Percentiles rank a stretch among this genome's conserved stretches.
phyloP scores from a whole-genome alignment of 2,888 invertebrate genomes.

The Drosophila kuntzei region DNA sequence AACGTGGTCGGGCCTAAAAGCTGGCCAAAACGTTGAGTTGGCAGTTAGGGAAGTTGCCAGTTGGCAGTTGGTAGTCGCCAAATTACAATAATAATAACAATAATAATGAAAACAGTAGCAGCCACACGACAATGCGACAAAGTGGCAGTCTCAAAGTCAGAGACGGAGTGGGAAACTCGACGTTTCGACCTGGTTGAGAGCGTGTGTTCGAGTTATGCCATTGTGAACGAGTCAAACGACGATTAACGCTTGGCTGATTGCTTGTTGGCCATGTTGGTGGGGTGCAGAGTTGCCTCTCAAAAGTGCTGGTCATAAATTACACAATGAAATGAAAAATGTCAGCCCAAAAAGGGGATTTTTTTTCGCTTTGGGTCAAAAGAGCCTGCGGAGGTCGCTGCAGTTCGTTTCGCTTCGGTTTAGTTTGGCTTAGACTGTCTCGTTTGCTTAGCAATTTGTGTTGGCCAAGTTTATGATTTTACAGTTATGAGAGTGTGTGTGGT shows the following conservation, averaged over 20 bases:
- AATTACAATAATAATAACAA: conserved; percentile 78
- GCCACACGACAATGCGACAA: conserved; percentile 80
- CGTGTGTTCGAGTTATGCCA: conserved; percentile 55
- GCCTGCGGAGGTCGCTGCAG: conserved; percentile 23
- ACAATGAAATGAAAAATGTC: conserved; percentile 72
- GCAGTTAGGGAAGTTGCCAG: conserved; percentile 30
- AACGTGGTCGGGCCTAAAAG: conserved; percentile 60
- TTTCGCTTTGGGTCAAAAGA: conserved; percentile 21
- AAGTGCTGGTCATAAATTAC: conserved; percentile 80
- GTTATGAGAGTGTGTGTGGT: conserved; percentile 47
- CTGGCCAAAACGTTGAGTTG: conserved; percentile 22
- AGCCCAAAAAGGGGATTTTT: conserved; percentile 29
- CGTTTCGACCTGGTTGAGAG: conserved; percentile 28
- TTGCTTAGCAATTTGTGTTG: conserved; percentile 20
- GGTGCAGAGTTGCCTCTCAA: conserved; percentile 37
- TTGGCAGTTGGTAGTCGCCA: conserved; percentile 55
- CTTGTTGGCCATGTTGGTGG: conserved; percentile 21
- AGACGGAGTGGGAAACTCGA: conserved; percentile 14
- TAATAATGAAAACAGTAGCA: conserved; percentile 72
- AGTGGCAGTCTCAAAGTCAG: conserved; percentile 66
- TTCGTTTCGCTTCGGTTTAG: conserved; percentile 25
- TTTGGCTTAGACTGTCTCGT: conserved; percentile 15
- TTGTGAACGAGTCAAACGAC: conserved; percentile 79
- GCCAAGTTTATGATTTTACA: conserved; percentile 37
- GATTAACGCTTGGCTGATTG: conserved; percentile 82